Evolutionary conservation across 2,888 invertebrate genomes (phyloP).

Genomic region (Salpingus planirostris): DNA sequence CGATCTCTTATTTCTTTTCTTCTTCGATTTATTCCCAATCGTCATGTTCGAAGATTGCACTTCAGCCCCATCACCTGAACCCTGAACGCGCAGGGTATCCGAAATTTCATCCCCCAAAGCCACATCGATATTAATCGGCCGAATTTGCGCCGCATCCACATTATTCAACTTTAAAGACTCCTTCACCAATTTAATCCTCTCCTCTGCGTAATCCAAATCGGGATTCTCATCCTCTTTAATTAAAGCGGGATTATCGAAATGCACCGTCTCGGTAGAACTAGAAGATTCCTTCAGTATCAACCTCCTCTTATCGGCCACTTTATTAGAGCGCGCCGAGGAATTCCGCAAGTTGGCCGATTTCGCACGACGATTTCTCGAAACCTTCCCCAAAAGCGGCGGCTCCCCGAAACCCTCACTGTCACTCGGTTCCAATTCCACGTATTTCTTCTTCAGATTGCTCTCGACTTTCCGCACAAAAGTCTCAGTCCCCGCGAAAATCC

Average conservation of each 20-base stretch:
- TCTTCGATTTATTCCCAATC: conserved; percentile 27
- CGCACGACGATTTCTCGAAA: conserved; percentile 58
- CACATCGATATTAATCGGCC: conserved; percentile 34
- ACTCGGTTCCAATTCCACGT: conserved; percentile 47
- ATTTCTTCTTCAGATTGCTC: conserved; percentile 35
- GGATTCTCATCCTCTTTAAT: conserved; percentile 14
- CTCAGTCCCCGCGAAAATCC: conserved; percentile 38
- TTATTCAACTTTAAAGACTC: conserved; percentile 25
- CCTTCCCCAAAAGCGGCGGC: conserved; percentile 56
- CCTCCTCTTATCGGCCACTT: conserved; percentile 31
- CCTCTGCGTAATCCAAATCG: conserved; percentile 31
- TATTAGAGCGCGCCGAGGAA: conserved; percentile 29
- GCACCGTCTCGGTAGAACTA: conserved; percentile 33
- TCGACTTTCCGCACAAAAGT: conserved; percentile 37
- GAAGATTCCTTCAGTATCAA: conserved; percentile 34
- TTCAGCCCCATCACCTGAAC: conserved; percentile 29
- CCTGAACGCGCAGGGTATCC: conserved; percentile 27
- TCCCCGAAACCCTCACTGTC: conserved; percentile 48
- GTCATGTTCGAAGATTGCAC: conserved; percentile 28
- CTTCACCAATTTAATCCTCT: conserved; percentile 32
- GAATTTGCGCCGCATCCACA: conserved; percentile 20
- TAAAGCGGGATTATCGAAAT: conserved; percentile 7
- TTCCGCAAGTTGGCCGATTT: conserved; percentile 49
- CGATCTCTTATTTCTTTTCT: conserved; percentile 33
- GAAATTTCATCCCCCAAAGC: conserved; percentile 28